These are phyloP conservation scores for Ambastaia sidthimunki DNA, from an alignment of 2,797 vertebrate genomes.

Conservation along the genomic window DNA sequence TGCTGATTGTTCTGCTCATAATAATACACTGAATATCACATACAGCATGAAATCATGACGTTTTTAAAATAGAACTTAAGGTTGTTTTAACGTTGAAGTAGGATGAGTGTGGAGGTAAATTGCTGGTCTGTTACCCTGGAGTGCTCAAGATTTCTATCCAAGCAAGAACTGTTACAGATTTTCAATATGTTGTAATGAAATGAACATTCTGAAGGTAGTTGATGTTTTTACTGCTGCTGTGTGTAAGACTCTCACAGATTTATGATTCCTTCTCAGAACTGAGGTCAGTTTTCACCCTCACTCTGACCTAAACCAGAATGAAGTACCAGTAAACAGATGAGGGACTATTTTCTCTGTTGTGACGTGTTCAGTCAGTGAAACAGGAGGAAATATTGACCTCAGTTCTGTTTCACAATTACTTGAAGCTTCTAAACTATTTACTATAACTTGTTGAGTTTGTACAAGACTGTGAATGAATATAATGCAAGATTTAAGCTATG, in stretches of 20 bases:
- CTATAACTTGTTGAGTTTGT: slow-evolving; percentile 66
- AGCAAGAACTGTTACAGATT: slow-evolving; percentile 19
- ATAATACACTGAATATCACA: slow-evolving; percentile 15
- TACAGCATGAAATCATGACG: not conserved
- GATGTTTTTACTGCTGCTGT: slow-evolving; percentile 74
- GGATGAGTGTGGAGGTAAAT: slow-evolving; percentile 10
- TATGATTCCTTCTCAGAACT: slow-evolving; percentile 59
- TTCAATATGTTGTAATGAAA: slow-evolving; percentile 33
- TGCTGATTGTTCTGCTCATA: slow-evolving; percentile 24
- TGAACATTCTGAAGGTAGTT: slow-evolving; percentile 63
- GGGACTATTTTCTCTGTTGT: slow-evolving; percentile 14
- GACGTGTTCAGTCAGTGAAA: not conserved
- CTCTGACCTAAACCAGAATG: not conserved
- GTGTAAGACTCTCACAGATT: slow-evolving; percentile 52
- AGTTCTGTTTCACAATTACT: slow-evolving; percentile 63
- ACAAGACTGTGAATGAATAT: slow-evolving; percentile 79
- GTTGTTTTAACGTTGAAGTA: slow-evolving; percentile 35
- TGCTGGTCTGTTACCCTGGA: not conserved
- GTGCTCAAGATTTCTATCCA: slow-evolving; percentile 3
- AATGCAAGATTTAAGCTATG: slow-evolving; percentile 71
- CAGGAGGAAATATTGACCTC: slow-evolving; percentile 29
- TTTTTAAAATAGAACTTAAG: not conserved
- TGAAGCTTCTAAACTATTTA: slow-evolving; percentile 73
- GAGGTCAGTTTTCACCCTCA: slow-evolving; percentile 30
- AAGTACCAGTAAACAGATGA: not conserved